A percentile compares a stretch with the other conserved stretches of the same genome.
These are phyloP conservation scores for Sclerodermus sp. DNA, from an alignment of 2,888 invertebrate species.

Conservation along the genomic window DNA sequence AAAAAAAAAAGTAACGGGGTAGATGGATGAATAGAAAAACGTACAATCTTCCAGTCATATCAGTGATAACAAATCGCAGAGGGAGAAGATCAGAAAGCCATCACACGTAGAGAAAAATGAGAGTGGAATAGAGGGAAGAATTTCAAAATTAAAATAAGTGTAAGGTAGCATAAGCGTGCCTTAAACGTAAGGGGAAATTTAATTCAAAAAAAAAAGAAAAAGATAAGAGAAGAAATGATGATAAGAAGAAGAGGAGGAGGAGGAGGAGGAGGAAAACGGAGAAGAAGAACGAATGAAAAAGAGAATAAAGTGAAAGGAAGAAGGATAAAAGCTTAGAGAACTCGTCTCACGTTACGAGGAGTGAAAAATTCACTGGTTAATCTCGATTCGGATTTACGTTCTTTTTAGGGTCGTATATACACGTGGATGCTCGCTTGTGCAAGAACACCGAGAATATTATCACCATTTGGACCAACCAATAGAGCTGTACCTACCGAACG, in stretches of 20 bases:
- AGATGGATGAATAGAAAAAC: not conserved
- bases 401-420: constrained; percentile 7
- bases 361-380: constrained; percentile 15
- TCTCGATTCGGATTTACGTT: constrained; percentile 16
- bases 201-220: too few species aligned
- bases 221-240: not conserved
- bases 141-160: too few species aligned
- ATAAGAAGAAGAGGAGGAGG: not conserved
- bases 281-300: not conserved
- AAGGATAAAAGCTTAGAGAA: not conserved
- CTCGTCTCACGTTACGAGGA: constrained; percentile 2
- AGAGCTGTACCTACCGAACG: not conserved
- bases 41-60: not conserved
- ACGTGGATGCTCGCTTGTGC: not conserved
- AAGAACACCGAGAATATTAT: not conserved
- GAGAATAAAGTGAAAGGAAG: constrained; percentile 1
- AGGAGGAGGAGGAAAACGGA: not conserved
- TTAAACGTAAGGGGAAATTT: too few species aligned
- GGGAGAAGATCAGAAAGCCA: not conserved
- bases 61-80: not conserved
- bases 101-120: not conserved
- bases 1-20: not conserved
- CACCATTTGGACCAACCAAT: not conserved
- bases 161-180: too few species aligned
- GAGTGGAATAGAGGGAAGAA: not conserved